Base-by-base conservation (phyloP, 2,113 vertebrate species). In the Macroglossus sobrinus region DNA sequence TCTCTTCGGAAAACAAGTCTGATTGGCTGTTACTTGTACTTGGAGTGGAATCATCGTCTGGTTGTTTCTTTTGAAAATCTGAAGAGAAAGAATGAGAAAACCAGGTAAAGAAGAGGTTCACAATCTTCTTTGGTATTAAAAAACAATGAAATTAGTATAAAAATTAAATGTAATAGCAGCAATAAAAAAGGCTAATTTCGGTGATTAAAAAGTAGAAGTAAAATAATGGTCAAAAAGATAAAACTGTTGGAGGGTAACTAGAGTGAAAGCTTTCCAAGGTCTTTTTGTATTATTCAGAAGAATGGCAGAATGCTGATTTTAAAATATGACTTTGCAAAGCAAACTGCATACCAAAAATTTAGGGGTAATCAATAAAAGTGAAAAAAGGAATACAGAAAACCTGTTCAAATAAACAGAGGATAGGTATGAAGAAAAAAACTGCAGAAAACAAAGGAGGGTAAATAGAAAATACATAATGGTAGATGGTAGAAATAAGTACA, bases 11-110 rank as follows among this genome's bases (percentile, higher is more conserved):
- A 99, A 99, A 99, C 97, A 99, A 98, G 98, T 99, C 99, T 98
- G 99, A 99, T 98, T 99, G 99, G 98, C 98, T 99, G 98, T 98
- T 99, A 98, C 99, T 99, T 97, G 99, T 99, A 98, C 99, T 99
- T 98, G 99, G 98, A 97, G 99, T 94, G 95, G 99, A 99, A 98
- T 99, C 99, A 95, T 99, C 99, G 0, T 99, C 99, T 97, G 99
- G 98, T 98, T 99, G 99, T 98, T 99, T 99, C 98, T 99, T 99
- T 98, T 99, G 99, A 99, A 99, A 99, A 98, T 99, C 99, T 99
- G 94, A 38, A 96, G 61, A 96, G 40, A 97, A 96, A 43, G n/a
- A 64, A 16, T 81, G 16, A 95, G 82, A 93, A 80, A 95, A 91
- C 0, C 33, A 74, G 24, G 61, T 96, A 84, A 92, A 93, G 28